phyloP scores from a whole-genome alignment of 2,113 vertebrate genomes.

The Myrmecobius fasciatus region DNA sequence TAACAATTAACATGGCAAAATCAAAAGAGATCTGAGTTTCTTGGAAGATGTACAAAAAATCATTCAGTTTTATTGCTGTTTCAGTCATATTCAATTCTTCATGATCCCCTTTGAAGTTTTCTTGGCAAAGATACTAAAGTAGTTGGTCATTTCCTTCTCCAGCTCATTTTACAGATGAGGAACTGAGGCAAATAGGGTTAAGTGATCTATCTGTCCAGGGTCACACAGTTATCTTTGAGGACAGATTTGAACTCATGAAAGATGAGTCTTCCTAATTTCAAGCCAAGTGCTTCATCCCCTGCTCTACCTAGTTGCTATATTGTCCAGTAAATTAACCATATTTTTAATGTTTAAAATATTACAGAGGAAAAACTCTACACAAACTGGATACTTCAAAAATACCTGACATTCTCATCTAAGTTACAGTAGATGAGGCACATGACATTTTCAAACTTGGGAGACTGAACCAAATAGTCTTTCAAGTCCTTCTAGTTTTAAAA shows the following conservation, averaged over 20 bases:
- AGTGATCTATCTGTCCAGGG: not conserved
- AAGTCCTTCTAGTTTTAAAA: not conserved
- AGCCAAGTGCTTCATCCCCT: not conserved
- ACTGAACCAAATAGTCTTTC: not conserved
- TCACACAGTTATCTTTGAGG: not conserved
- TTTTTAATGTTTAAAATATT: conserved; percentile 12
- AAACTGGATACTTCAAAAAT: not conserved
- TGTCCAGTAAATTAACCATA: not conserved
- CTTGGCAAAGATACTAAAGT: not conserved
- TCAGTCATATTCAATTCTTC: not conserved
- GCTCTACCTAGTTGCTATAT: not conserved
- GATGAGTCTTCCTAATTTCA: not conserved
- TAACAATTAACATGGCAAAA: not conserved
- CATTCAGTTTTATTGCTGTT: not conserved
- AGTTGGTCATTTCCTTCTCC: not conserved
- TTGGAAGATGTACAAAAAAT: not conserved
- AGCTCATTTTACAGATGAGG: not conserved
- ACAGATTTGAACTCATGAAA: not conserved
- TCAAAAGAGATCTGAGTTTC: conserved; percentile 34
- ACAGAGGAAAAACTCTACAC: not conserved
- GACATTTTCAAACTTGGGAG: not conserved
- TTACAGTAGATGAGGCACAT: not conserved
- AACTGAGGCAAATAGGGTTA: not conserved
- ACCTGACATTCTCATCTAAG: not conserved
- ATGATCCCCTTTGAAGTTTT: not conserved